These are phyloP conservation scores for Oscheius sp. DNA, from an alignment of 2,888 invertebrate species.

Conservation along the genomic window DNA sequence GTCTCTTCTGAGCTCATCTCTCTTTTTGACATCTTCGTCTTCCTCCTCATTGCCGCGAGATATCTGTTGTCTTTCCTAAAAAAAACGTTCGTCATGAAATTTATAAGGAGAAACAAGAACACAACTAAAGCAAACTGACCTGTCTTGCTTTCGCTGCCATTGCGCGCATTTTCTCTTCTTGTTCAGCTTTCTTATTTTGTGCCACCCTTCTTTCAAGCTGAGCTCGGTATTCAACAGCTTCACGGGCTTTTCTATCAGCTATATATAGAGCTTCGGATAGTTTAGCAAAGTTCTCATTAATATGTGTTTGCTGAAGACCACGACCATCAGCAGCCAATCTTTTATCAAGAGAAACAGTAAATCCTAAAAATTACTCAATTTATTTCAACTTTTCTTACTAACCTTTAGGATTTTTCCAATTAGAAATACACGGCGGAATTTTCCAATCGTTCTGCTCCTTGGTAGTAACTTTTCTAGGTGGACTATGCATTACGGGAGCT, in stretches of 20 bases:
- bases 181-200: slow-evolving; percentile 86
- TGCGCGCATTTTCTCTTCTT: slow-evolving; percentile 87
- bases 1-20: slow-evolving; percentile 81
- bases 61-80: slow-evolving; percentile 33
- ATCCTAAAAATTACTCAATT: slow-evolving; percentile 79
- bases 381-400: background rate
- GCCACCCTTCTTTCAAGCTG: slow-evolving; percentile 89
- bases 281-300: slow-evolving; percentile 99
- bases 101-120: background rate
- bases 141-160: slow-evolving; percentile 90
- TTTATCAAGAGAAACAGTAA: slow-evolving; percentile 97
- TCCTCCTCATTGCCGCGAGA: slow-evolving; percentile 77
- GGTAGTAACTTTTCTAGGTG: slow-evolving; percentile 92
- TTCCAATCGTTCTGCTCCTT: slow-evolving; percentile 99
- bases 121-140: background rate
- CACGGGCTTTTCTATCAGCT: slow-evolving; percentile 94
- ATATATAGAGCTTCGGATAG: slow-evolving; percentile 96
- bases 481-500: slow-evolving; percentile 97
- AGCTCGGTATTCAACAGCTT: slow-evolving; percentile 95
- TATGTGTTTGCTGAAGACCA: slow-evolving; percentile 91
- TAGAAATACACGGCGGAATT: slow-evolving; percentile 96
- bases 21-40: slow-evolving; percentile 79
- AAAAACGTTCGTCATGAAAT: background rate
- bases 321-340: slow-evolving; percentile 96
- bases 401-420: slow-evolving; percentile 99